phyloP scores from a whole-genome alignment of 2,797 vertebrate genomes.

The Streptopelia turtur region DNA sequence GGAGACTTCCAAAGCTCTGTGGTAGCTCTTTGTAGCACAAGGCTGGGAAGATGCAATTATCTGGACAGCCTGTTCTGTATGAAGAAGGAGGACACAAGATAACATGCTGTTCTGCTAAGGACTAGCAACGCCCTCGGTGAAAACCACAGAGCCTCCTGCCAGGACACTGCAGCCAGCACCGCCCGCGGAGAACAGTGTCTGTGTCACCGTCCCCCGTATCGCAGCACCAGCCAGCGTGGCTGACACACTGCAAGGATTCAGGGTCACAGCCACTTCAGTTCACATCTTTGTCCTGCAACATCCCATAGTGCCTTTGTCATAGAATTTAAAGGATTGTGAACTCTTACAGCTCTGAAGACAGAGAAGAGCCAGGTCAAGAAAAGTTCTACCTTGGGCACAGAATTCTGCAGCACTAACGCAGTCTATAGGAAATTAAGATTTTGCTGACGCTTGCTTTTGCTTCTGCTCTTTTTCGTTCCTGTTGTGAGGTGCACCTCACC shows the following conservation, averaged over 20 bases:
- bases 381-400: background rate
- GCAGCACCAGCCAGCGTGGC: background rate
- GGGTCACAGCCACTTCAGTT: background rate
- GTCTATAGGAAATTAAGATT: background rate
- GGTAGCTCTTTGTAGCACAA: background rate
- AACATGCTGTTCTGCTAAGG: background rate
- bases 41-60: background rate
- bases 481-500: background rate
- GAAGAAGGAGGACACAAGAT: background rate
- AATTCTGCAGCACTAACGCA: background rate
- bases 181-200: background rate
- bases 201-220: background rate
- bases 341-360: background rate
- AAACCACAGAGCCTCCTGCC: background rate
- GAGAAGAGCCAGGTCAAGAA: background rate
- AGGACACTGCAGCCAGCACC: background rate
- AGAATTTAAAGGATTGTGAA: background rate
- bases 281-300: background rate
- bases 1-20: background rate
- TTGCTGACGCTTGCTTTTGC: background rate
- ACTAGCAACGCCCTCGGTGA: background rate
- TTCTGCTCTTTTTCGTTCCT: background rate
- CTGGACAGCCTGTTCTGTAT: background rate
- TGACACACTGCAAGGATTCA: background rate
- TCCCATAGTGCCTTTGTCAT: background rate